Evolutionary conservation across 2,113 vertebrate species (phyloP).

Genomic region (Xenotilapia leptura): DNA sequence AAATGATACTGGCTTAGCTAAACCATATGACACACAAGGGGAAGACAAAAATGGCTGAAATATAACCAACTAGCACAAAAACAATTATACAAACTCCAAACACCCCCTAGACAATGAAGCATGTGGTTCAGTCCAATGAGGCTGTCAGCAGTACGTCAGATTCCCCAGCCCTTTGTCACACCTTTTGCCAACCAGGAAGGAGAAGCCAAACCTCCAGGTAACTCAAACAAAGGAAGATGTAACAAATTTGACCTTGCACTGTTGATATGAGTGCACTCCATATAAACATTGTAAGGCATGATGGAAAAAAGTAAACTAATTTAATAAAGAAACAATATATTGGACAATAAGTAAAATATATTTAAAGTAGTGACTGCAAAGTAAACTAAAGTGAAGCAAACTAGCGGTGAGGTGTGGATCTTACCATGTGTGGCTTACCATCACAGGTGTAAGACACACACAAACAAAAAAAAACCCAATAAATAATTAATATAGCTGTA

Average conservation of each 20-base stretch:
- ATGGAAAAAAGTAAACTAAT: neutral
- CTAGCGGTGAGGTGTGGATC: neutral
- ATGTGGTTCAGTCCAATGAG: neutral
- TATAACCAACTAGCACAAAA: neutral
- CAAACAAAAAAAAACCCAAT: neutral
- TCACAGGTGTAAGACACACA: neutral
- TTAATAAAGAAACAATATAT: neutral
- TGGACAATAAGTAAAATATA: neutral
- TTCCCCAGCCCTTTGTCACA: neutral
- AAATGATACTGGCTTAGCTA: neutral
- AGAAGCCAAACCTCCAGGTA: neutral
- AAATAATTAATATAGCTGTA: neutral
- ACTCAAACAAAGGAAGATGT: neutral
- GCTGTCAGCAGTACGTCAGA: neutral
- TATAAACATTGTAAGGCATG: neutral
- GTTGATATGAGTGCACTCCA: neutral
- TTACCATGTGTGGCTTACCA: neutral
- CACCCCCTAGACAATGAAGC: neutral
- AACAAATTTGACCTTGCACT: neutral
- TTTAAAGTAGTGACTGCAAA: neutral
- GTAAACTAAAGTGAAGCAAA: neutral
- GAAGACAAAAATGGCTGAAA: neutral
- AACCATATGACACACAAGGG: neutral
- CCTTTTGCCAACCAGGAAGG: neutral
- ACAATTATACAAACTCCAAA: neutral